Base-by-base conservation (phyloP, 1,140 invertebrate species). In the Camponotus vicinus region DNA sequence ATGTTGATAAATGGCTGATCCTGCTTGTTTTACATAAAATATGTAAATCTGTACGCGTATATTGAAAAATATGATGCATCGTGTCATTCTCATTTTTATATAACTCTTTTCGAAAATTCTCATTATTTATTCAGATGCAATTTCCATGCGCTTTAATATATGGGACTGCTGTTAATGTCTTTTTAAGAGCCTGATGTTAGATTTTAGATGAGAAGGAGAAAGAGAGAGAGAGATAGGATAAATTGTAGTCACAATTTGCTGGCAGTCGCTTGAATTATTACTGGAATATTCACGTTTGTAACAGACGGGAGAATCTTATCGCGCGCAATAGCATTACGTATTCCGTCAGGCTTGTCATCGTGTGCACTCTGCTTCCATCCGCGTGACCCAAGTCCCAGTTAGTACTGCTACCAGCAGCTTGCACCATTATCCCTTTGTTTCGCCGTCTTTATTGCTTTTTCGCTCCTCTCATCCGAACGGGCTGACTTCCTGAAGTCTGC, bases 361-460 rank as follows among this genome's bases (percentile, higher is more conserved):
- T 45, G 27, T 45, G 55, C 52, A 73, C 52, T 82, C 61, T 42
- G 66, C 34, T 45, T 73, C 52, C 27, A 63, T 45, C n/a, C 55
- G 18, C 13, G 52, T 21, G 55, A 83, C 57, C 59, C 40, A 57
- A 75, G 79, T 61, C 18, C 18, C n/a, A 37, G 79, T 82, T 73
- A 82, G 45, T 37, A 52, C 21, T 61, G 42, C 40, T 75, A 73
- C 49, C 40, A 75, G 79, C 78, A 57, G 55, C 32, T 73, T 75
- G 79, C 55, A 59, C 55, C 55, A 55, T 83, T 75, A 73, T 75
- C 79, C 69, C 27, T 75, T 75, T 83, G 79, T 83, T 83, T 83
- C 79, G 69, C 40, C 55, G n/a, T 83, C 69, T 83, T 75, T 75
- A 75, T 73, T 75, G 69, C 79, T 83, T 75, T 83, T 83, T 83